A percentile compares a stretch with the other conserved stretches of the same genome.
Evolutionary conservation across 2,888 invertebrate genomes (phyloP).

Genomic region (Trilocha varians): DNA sequence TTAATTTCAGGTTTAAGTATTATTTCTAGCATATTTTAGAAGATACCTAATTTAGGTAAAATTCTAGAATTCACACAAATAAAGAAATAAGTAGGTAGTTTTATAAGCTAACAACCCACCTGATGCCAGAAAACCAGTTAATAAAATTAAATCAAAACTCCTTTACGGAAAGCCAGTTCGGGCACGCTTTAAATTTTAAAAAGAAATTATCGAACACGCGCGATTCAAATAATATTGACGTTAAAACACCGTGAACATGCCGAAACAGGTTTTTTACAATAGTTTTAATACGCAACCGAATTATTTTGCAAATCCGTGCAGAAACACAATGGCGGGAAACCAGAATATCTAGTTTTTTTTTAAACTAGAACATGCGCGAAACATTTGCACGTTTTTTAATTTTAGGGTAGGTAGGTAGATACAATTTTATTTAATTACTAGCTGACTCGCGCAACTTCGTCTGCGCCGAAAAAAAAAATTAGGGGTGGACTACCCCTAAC

Average conservation of each 20-base stretch:
- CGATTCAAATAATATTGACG: conserved; percentile 25
- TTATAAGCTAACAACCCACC: no score
- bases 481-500: no score
- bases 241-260: conserved; percentile 39
- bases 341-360: conserved; percentile 44
- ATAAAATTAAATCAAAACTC: not conserved
- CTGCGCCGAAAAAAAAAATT: no score
- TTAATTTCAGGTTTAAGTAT: no score
- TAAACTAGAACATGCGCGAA: conserved; percentile 25
- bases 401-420: not conserved
- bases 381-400: conserved; percentile 36
- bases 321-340: conserved; percentile 42
- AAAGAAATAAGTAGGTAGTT: no score
- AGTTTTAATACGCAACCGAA: conserved; percentile 44
- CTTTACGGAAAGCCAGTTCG: not conserved
- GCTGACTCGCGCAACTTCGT: no score
- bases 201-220: not conserved
- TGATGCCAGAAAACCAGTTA: no score
- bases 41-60: no score
- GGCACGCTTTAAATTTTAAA: not conserved
- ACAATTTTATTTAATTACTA: no score
- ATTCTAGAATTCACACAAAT: no score
- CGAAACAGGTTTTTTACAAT: conserved; percentile 46
- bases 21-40: no score
- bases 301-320: conserved; percentile 57